A percentile compares a stretch with the other conserved stretches of the same genome.
These are phyloP conservation scores for Mayetiola destructor DNA, from an alignment of 2,888 invertebrate species.

Conservation along the genomic window DNA sequence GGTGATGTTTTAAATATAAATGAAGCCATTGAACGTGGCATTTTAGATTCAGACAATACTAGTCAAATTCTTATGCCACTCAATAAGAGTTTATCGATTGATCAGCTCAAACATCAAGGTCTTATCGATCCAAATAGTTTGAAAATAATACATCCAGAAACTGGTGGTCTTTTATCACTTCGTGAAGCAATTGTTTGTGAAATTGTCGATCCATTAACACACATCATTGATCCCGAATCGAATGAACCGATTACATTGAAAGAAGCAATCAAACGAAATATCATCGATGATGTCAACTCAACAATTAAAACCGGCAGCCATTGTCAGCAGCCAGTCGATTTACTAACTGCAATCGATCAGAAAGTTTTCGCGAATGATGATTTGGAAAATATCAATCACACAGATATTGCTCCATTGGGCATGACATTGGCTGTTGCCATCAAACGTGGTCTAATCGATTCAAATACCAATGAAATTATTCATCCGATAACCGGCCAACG, in stretches of 20 bases:
- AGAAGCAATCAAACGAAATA: slow-evolving; percentile 56
- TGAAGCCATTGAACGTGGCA: slow-evolving; percentile 70
- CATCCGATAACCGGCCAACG: slow-evolving; percentile 58
- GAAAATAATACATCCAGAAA: slow-evolving; percentile 76
- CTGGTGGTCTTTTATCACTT: slow-evolving; percentile 60
- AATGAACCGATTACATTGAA: slow-evolving; percentile 54
- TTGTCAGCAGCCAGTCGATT: slow-evolving; percentile 43
- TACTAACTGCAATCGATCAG: slow-evolving; percentile 55
- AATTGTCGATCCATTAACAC: slow-evolving; percentile 68
- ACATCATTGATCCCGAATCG: slow-evolving; percentile 47
- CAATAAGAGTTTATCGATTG: slow-evolving; percentile 64
- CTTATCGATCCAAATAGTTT: slow-evolving; percentile 57
- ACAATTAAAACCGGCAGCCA: slow-evolving; percentile 41
- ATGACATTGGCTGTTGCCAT: slow-evolving; percentile 72
- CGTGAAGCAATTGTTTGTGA: slow-evolving; percentile 78
- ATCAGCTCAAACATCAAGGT: slow-evolving; percentile 74
- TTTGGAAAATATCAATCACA: background rate
- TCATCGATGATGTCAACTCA: slow-evolving; percentile 57
- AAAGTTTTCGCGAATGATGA: slow-evolving; percentile 41
- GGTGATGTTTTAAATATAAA: slow-evolving; percentile 66
- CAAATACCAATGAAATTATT: slow-evolving; percentile 46
- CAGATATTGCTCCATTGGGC: slow-evolving; percentile 52
- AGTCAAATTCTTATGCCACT: slow-evolving; percentile 66
- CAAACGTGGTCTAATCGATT: slow-evolving; percentile 55
- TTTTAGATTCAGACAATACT: slow-evolving; percentile 61